Evolutionary conservation across 2,113 vertebrate genomes (phyloP).

Genomic region (Salvelinus sp.): DNA sequence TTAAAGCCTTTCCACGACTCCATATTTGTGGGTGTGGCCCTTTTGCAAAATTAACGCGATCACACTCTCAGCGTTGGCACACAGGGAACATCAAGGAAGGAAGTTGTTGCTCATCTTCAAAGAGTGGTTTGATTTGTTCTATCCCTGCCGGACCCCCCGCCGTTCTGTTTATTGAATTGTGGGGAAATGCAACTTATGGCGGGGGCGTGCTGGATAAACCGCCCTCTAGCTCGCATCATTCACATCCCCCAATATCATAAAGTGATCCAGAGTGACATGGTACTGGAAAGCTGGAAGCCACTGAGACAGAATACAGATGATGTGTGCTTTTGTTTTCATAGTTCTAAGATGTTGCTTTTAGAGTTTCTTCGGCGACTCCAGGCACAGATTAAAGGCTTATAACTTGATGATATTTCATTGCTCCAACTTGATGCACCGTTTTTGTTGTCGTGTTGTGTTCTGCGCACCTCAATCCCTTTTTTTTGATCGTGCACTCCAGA

Average conservation of each 20-base stretch:
- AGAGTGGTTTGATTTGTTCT: slow-evolving; percentile 17
- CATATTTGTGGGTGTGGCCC: slow-evolving; percentile 35
- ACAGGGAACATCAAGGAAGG: too few species aligned
- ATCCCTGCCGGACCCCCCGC: slow-evolving; percentile 6
- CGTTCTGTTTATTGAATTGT: slow-evolving; percentile 11
- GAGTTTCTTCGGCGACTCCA: background rate
- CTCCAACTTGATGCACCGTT: background rate
- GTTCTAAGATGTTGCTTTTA: background rate
- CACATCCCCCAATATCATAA: background rate
- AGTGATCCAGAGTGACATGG: background rate
- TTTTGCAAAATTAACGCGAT: background rate
- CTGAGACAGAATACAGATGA: background rate
- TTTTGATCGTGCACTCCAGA: background rate
- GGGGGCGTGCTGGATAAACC: background rate
- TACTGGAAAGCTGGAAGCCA: background rate
- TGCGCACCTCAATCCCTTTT: background rate
- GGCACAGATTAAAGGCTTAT: background rate
- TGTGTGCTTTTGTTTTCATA: background rate
- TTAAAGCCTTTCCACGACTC: slow-evolving; percentile 53
- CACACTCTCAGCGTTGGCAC: too few species aligned
- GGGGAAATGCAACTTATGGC: background rate
- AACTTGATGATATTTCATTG: background rate
- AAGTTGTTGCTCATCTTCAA: slow-evolving; percentile 6
- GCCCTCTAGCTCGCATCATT: background rate
- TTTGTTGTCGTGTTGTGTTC: slow-evolving; percentile 1